phyloP scores from a whole-genome alignment of 35 echinoderm and acorn worm species.

The Heliocidaris tuberculata region DNA sequence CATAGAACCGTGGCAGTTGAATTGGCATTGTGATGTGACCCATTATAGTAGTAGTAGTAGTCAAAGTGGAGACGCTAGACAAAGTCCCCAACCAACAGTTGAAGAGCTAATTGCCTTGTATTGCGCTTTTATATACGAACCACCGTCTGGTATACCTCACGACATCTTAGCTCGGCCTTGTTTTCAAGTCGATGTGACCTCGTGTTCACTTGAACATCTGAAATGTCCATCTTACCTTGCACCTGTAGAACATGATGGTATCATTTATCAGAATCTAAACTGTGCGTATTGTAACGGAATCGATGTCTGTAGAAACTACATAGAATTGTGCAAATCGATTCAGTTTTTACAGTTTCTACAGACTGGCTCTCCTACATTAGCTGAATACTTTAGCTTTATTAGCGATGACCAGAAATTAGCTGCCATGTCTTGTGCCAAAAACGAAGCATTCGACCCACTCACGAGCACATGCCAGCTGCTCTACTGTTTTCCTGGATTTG shows the following conservation, averaged over 20 bases:
- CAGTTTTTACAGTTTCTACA: not conserved
- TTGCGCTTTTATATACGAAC: too few relatives aligned
- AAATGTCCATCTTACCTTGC: not conserved
- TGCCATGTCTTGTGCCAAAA: slow-evolving; percentile 1
- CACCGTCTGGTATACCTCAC: not conserved
- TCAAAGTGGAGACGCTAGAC: not conserved
- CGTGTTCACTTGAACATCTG: not conserved
- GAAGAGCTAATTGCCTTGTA: not conserved
- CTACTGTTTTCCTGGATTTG: not conserved
- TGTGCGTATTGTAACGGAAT: slow-evolving; percentile 41
- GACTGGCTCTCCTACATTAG: not conserved
- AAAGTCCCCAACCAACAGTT: not conserved
- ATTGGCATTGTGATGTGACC: not conserved
- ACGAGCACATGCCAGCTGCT: not conserved
- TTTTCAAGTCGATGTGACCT: not conserved
- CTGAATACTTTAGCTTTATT: not conserved
- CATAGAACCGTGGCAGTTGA: not conserved
- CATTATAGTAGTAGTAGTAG: too few relatives aligned
- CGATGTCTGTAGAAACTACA: not conserved
- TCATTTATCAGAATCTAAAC: slow-evolving; percentile 23
- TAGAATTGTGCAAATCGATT: not conserved
- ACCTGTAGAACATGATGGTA: not conserved
- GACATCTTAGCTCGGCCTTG: not conserved
- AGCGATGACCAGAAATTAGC: not conserved
- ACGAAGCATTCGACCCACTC: slow-evolving; percentile 1